Conservation (phyloP, 2,113 vertebrate genomes). For the Patagioenas fasciata region DNA sequence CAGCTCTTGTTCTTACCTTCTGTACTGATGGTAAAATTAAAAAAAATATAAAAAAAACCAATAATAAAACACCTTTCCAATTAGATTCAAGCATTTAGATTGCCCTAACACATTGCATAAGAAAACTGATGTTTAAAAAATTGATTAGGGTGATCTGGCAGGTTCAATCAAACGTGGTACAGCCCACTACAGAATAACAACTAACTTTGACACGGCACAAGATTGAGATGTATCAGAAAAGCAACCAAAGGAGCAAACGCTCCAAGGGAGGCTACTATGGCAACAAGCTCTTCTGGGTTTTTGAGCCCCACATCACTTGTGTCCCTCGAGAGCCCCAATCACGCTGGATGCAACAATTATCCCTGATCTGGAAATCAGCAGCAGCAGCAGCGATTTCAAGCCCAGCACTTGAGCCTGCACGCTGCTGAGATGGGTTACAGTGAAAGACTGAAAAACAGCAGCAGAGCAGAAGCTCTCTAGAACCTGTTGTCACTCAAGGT, state of each 20-base stretch:
- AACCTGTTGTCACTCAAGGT: neutral
- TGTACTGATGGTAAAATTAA: neutral
- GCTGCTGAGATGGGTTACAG: fast-evolving
- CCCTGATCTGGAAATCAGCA: neutral
- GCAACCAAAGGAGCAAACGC: neutral
- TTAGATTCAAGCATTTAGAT: neutral
- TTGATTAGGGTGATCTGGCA: neutral
- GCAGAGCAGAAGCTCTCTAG: neutral
- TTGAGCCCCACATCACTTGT: neutral
- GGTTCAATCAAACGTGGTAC: neutral
- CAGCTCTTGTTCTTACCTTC: neutral
- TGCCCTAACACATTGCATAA: neutral
- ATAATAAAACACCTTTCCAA: neutral
- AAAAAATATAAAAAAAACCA: neutral
- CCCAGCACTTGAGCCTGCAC: neutral
- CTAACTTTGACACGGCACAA: neutral
- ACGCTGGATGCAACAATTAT: neutral
- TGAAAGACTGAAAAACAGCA: neutral
- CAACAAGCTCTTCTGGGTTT: neutral
- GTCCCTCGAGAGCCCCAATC: neutral
- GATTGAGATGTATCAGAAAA: neutral
- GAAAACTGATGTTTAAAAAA: neutral
- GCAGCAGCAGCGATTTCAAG: neutral
- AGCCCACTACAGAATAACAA: neutral
- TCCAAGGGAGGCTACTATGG: neutral